Evolutionary conservation across 1,140 invertebrate genomes (phyloP).

Genomic region (Neodiprion virginianus): DNA sequence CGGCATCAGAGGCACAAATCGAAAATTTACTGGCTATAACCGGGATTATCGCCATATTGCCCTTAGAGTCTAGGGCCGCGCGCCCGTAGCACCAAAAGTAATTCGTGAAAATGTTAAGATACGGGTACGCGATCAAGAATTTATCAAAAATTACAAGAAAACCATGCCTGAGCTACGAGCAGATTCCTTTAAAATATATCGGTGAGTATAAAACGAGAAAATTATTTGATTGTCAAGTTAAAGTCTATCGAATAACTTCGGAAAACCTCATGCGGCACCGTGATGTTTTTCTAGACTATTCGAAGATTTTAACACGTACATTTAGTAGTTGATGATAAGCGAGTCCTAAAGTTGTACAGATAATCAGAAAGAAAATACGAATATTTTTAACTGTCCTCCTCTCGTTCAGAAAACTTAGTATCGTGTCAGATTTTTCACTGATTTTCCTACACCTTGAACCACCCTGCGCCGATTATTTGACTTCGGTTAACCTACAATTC

Average conservation of each 20-base stretch:
- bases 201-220: conserved; percentile 25
- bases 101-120: conserved; percentile 40
- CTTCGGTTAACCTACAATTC: not conserved
- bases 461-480: not conserved
- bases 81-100: not conserved
- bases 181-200: conserved; percentile 27
- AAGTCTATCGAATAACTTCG: no score
- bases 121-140: conserved; percentile 36
- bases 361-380: not conserved
- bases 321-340: not conserved
- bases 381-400: not conserved
- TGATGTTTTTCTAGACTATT: not conserved
- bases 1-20: not conserved
- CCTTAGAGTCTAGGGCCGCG: not conserved
- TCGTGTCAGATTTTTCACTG: not conserved
- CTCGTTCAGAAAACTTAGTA: not conserved
- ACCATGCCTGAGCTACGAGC: conserved; percentile 27
- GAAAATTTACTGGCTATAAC: conserved; percentile 10
- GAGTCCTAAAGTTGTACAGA: not conserved
- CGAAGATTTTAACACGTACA: not conserved
- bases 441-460: not conserved
- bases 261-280: not conserved
- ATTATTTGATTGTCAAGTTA: not conserved
- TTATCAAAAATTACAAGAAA: conserved; percentile 38
- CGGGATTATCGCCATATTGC: not conserved